These are phyloP conservation scores for Thecophora atra DNA, from an alignment of 2,888 invertebrate genomes.

Conservation along the genomic window DNA sequence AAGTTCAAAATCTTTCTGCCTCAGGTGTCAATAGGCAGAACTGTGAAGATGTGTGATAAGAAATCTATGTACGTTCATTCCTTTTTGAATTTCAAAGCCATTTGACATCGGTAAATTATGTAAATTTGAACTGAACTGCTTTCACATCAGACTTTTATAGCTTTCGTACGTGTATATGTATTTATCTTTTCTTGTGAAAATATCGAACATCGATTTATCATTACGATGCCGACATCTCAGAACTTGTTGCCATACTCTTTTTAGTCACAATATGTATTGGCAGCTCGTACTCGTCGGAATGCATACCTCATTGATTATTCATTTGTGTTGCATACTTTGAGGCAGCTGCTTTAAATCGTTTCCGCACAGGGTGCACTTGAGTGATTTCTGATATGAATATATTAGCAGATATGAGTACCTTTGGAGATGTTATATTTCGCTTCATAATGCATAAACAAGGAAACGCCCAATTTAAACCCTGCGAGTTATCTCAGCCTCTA, in stretches of 20 bases:
- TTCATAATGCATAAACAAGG: background rate
- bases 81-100: slow-evolving; percentile 15
- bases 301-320: slow-evolving; percentile 39
- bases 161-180: slow-evolving; percentile 4
- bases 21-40: background rate
- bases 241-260: background rate
- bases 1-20: background rate
- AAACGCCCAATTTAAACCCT: no score
- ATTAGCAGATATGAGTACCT: background rate
- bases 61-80: slow-evolving; percentile 14
- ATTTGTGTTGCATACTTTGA: slow-evolving; percentile 48
- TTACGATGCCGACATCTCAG: background rate
- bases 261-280: background rate
- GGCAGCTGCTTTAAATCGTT: slow-evolving; percentile 29
- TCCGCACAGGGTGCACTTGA: background rate
- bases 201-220: background rate
- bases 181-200: background rate
- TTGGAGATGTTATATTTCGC: background rate
- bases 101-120: slow-evolving; percentile 18
- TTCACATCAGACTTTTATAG: slow-evolving; percentile 23
- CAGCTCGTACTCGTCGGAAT: background rate
- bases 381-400: background rate
- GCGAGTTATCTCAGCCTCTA: no score
- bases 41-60: slow-evolving; percentile 14
- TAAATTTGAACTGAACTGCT: slow-evolving; percentile 21